Conservation (phyloP, 1,140 invertebrate genomes). For the Rhagoletis zephyria region DNA sequence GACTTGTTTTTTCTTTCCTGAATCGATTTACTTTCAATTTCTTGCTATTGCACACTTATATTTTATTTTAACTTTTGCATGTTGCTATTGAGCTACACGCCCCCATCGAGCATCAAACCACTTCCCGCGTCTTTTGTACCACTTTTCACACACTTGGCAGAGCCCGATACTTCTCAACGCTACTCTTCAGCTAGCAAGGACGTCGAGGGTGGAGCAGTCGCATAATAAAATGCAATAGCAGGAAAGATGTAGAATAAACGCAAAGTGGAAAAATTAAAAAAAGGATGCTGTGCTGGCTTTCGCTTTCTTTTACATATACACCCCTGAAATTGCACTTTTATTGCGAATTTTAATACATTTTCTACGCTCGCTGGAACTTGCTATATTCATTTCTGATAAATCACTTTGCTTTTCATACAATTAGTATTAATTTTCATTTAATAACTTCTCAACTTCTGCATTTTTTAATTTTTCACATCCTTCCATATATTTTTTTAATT, state of each 20-base stretch:
- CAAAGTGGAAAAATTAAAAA: conserved; percentile 8
- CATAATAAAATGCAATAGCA: not conserved
- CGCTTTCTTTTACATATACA: conserved; percentile 42
- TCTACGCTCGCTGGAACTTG: not conserved
- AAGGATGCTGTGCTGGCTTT: conserved; percentile 45
- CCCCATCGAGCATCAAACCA: conserved; percentile 26
- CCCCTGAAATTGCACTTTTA: not conserved
- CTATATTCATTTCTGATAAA: not conserved
- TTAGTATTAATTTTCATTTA: not conserved
- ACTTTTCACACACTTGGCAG: conserved; percentile 11
- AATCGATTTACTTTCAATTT: conserved; percentile 31
- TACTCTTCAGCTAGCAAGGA: not conserved
- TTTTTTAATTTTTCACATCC: conserved; percentile 12
- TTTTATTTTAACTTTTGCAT: not conserved
- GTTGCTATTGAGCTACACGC: not conserved
- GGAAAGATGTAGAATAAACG: not conserved
- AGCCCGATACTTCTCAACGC: not conserved
- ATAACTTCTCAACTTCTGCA: not conserved
- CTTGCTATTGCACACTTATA: conserved; percentile 20
- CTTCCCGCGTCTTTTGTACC: conserved; percentile 33
- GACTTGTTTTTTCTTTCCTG: not conserved
- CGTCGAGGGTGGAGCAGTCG: conserved; percentile 51
- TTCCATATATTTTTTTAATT: conserved; percentile 7
- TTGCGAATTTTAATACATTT: not conserved
- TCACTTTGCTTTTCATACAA: not conserved